phyloP scores from a whole-genome alignment of 2,888 invertebrate species.

The Andrena dorsata region DNA sequence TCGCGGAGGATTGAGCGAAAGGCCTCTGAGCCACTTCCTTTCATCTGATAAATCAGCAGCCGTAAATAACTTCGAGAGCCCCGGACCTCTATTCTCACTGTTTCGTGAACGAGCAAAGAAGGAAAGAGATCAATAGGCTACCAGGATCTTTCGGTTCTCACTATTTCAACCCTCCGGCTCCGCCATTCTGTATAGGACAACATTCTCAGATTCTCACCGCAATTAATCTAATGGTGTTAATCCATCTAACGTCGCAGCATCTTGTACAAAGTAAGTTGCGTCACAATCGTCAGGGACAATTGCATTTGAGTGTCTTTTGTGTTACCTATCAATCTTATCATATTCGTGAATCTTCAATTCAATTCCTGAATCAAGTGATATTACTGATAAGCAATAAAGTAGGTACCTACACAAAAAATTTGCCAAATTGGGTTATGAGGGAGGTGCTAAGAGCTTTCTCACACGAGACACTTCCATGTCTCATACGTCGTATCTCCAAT shows the following conservation, averaged over 20 bases:
- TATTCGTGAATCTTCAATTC: too few relatives aligned
- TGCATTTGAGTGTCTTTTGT: too few relatives aligned
- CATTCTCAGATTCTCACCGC: background rate
- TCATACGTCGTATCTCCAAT: too few relatives aligned
- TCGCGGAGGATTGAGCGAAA: slow-evolving; percentile 76
- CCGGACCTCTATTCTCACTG: slow-evolving; percentile 72
- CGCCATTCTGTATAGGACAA: background rate
- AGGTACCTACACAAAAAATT: too few relatives aligned
- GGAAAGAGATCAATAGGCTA: slow-evolving; percentile 81
- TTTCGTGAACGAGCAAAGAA: slow-evolving; percentile 78
- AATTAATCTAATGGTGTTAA: too few relatives aligned
- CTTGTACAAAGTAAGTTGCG: background rate
- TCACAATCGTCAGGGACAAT: too few relatives aligned
- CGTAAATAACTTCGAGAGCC: slow-evolving; percentile 83
- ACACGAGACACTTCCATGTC: too few relatives aligned
- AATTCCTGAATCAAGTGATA: too few relatives aligned
- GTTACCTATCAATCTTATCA: too few relatives aligned
- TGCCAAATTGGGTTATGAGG: too few relatives aligned
- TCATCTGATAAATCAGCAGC: slow-evolving; percentile 83
- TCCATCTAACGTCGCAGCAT: background rate
- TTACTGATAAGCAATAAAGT: too few relatives aligned
- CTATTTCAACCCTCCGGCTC: slow-evolving; percentile 55
- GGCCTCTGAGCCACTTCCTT: slow-evolving; percentile 80
- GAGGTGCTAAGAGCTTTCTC: too few relatives aligned
- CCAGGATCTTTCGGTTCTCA: slow-evolving; percentile 75